These are phyloP conservation scores for Momotus momota DNA, from an alignment of 2,797 vertebrate genomes.

Conservation along the genomic window DNA sequence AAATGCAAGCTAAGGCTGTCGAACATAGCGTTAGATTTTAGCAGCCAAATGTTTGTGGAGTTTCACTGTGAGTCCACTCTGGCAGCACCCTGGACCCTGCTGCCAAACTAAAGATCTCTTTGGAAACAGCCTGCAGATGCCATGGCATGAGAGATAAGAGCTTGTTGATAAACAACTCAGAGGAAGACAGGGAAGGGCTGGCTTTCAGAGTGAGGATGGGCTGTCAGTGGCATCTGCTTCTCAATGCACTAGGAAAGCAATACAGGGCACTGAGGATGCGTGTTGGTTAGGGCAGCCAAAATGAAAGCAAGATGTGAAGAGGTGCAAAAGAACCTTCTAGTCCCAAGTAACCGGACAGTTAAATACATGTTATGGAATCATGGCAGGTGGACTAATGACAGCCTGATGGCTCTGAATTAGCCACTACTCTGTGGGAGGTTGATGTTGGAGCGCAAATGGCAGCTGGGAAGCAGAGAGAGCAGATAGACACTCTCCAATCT, in stretches of 20 bases:
- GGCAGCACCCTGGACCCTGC: background rate
- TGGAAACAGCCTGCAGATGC: background rate
- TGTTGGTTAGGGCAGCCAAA: background rate
- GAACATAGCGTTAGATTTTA: background rate
- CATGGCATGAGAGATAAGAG: background rate
- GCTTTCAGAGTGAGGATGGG: background rate
- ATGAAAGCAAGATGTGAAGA: background rate
- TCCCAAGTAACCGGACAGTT: background rate
- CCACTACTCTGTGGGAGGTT: rapidly evolving
- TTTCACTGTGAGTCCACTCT: too few species aligned
- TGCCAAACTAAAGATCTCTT: background rate
- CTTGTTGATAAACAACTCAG: background rate
- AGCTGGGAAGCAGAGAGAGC: background rate
- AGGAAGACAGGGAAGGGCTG: background rate
- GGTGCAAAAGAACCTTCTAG: background rate
- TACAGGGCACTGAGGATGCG: background rate
- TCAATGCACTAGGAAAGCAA: background rate
- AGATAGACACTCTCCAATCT: background rate
- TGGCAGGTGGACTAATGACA: background rate
- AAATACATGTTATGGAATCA: background rate
- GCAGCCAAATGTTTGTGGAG: background rate
- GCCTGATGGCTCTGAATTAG: background rate
- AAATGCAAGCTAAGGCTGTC: background rate
- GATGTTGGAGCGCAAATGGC: background rate
- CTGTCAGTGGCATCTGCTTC: background rate